Base-by-base conservation (phyloP, 1,140 invertebrate species). In the Penaeus japonicus region DNA sequence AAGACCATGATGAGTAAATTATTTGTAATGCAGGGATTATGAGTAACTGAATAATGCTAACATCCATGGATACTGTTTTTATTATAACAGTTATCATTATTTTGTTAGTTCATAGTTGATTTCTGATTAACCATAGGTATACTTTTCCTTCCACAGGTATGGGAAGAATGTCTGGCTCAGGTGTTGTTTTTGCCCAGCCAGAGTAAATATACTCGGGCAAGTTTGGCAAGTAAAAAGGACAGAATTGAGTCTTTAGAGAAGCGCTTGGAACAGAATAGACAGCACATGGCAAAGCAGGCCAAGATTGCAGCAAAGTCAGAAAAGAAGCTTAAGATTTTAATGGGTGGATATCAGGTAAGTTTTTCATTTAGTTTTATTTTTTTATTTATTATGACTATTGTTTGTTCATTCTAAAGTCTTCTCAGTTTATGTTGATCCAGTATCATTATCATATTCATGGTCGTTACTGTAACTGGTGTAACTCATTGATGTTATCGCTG, bases 301-400 rank as follows among this genome's bases (percentile, higher is more conserved):
- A 99, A 99, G 93, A 95, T 96, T 87, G 99, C 98, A 78, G 97
- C 96, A 0, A 99, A 99, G 94, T 96, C 99, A 94, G 99, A 99
- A 92, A 99, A 99, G 92, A 99, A 99, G 93, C 93, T 99, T 1
- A 96, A 98, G 93, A 96, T 99, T 81, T 93, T 99, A 1, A 96
- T 98, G 22, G 98, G 96, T 47, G 97, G 97, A 22, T 98, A 98
- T 94, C 96, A 97, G 93, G 95, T 95, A 92, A 91, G 91, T 85
- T 65, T 83, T 55, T 32, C 15, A 79, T 2, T 57, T 81, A 4
- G 2, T 85, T 81, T 83, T 2, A 24, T 17, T 30, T 7, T 7
- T n/a, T 22, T 89, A 85, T 80, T 89, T 87, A 88, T 89, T 87
- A 55, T 73, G 1, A 47, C 39, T 57, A 62, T 35, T 55, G 10